phyloP scores from a whole-genome alignment of 2,797 vertebrate species.

The Scarus forsteni region DNA sequence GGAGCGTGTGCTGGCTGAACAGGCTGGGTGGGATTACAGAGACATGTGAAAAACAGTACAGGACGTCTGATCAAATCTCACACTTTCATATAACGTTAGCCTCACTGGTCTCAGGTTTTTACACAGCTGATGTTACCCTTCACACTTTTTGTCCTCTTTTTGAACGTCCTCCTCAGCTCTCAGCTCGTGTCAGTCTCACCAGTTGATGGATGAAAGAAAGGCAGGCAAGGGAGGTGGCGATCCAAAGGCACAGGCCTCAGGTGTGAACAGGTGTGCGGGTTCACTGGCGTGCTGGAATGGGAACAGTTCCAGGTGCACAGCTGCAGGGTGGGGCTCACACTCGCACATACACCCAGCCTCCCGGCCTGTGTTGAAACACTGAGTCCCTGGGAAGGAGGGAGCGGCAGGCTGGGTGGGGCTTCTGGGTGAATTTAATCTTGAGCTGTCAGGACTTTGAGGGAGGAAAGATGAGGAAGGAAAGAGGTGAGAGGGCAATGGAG shows the following conservation, averaged over 20 bases:
- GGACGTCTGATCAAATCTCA: conserved; percentile 34
- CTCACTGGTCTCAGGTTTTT: conserved; percentile 6
- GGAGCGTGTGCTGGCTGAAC: conserved; percentile 37
- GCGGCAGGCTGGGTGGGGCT: conserved; percentile 61
- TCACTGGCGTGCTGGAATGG: conserved; percentile 85
- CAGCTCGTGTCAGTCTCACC: conserved; percentile 52
- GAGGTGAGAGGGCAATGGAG: conserved; percentile 40
- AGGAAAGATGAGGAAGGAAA: conserved; percentile 32
- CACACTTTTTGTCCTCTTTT: conserved; percentile 12
- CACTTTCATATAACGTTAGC: conserved; percentile 4
- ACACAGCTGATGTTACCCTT: conserved; percentile 50
- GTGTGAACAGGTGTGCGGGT: conserved; percentile 87
- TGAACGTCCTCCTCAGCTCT: conserved; percentile 35
- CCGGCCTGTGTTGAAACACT: conserved; percentile 71
- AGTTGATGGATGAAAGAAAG: conserved; percentile 75
- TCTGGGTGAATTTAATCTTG: conserved; percentile 59
- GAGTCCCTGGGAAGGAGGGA: conserved; percentile 56
- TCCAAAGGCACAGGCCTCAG: conserved; percentile 76
- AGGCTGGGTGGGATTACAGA: conserved; percentile 50
- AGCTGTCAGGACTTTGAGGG: conserved; percentile 64
- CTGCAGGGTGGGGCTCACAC: conserved; percentile 77
- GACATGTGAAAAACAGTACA: conserved; percentile 29
- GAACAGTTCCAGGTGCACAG: conserved; percentile 85
- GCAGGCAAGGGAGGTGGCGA: conserved; percentile 55
- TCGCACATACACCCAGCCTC: conserved; percentile 64